Conservation (phyloP, 1,140 invertebrate species). For the Bradysia coprophila region DNA sequence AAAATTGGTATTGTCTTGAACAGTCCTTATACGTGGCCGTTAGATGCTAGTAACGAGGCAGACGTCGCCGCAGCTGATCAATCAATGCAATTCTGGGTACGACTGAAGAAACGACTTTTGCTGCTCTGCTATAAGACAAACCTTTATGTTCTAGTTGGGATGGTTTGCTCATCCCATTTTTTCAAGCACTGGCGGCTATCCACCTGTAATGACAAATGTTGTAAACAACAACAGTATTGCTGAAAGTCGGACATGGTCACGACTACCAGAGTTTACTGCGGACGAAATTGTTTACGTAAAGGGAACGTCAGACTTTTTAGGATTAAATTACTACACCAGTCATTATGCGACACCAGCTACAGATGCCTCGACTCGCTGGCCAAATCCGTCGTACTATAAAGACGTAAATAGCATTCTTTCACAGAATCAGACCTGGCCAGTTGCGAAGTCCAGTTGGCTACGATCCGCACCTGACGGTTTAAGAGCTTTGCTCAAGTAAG, state of each 20-base stretch:
- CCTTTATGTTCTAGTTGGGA: constrained; percentile 37
- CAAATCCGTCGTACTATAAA: constrained; percentile 15
- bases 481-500: constrained; percentile 30
- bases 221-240: constrained; percentile 30
- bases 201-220: constrained; percentile 30
- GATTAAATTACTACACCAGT: constrained; percentile 36
- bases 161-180: constrained; percentile 44
- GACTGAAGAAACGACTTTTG: too few species aligned
- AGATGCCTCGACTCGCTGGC: background rate
- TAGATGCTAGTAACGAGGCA: constrained; percentile 21
- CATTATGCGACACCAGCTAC: constrained; percentile 14
- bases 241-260: constrained; percentile 28
- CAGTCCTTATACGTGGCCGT: constrained; percentile 25
- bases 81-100: background rate
- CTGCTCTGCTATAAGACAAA: too few species aligned
- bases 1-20: constrained; percentile 30
- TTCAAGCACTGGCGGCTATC: constrained; percentile 37
- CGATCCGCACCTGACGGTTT: constrained; percentile 16
- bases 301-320: constrained; percentile 32
- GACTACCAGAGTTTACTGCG: constrained; percentile 28
- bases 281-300: constrained; percentile 25
- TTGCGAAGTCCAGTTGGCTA: constrained; percentile 26
- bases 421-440: constrained; percentile 24
- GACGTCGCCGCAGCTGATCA: constrained; percentile 8
- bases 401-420: constrained; percentile 19